Base-by-base conservation (phyloP, 1,140 invertebrate species). In the Hyphantria cunea region DNA sequence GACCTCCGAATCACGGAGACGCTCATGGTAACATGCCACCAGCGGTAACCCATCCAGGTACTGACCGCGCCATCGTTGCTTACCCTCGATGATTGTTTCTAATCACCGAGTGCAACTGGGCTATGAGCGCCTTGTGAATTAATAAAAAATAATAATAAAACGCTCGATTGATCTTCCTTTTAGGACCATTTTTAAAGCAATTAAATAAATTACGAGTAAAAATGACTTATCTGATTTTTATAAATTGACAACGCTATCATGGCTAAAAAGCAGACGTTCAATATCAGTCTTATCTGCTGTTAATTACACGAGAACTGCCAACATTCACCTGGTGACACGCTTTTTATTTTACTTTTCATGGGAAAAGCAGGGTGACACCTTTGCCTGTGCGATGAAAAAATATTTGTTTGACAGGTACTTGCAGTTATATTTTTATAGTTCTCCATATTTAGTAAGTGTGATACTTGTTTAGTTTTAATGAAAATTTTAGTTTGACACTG, bases 241-340 rank as follows among this genome's bases (percentile, higher is more conserved):
- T 1, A 1, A 1, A 3, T 25, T 25, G 2, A 25, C 17, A 25
- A 25, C 41, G 45, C 49, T 72, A 72, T 70, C 64, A 68, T 64
- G 48, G 48, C 61, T 62, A 50, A 66, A 74, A 78, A 78, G 73
- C 66, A 78, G 73, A 78, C 76, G 71, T 64, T 59, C 69, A 60
- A 64, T 68, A 76, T 78, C 63, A 62, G 50, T 62, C 62, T 68
- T 73, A 71, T 74, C 64, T 60, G 63, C 64, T 56, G 65, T 74
- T 76, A 78, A 78, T 76, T 74, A 64, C 69, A 44, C 34, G 39
- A 47, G 32, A 64, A 62, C 71, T 52, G 45, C 63, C 61, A 42
- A 42, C 48, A 14, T 25, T 54, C 71, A 72, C 72, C 75, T 76
- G 67, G 64, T 67, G 32, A 58, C 59, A 39, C 32, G 60, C 60